These are phyloP conservation scores for Butorides virescens DNA, from an alignment of 2,113 vertebrate species.

Conservation along the genomic window DNA sequence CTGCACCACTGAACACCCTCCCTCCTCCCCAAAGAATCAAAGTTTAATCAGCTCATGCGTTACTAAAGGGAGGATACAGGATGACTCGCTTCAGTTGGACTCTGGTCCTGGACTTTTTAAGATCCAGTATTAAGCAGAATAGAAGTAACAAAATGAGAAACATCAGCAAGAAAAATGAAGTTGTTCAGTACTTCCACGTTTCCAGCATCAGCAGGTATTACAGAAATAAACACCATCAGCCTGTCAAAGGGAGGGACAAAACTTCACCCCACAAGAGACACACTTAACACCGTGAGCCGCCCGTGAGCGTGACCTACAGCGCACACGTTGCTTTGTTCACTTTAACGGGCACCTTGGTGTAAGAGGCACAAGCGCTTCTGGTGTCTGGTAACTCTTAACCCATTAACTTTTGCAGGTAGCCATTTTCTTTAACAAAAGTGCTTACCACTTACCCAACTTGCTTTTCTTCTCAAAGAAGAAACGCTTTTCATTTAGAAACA, in stretches of 20 bases:
- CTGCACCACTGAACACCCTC: neutral
- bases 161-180: neutral
- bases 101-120: neutral
- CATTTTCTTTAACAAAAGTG: neutral
- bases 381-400: neutral
- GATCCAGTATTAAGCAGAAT: neutral
- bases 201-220: neutral
- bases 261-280: neutral
- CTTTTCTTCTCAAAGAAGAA: neutral
- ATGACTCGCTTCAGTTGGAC: neutral
- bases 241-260: neutral
- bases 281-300: neutral
- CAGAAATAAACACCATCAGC: neutral
- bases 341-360: neutral
- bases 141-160: neutral
- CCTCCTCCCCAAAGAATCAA: neutral
- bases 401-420: neutral
- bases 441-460: neutral
- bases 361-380: neutral
- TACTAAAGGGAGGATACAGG: neutral
- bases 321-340: neutral
- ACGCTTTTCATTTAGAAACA: neutral
- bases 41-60: slow-evolving; percentile 47
- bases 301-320: neutral
- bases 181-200: neutral